A percentile compares a stretch with the other conserved stretches of the same genome.
phyloP scores from a whole-genome alignment of 2,888 invertebrate genomes.

The Oligia latruncula region DNA sequence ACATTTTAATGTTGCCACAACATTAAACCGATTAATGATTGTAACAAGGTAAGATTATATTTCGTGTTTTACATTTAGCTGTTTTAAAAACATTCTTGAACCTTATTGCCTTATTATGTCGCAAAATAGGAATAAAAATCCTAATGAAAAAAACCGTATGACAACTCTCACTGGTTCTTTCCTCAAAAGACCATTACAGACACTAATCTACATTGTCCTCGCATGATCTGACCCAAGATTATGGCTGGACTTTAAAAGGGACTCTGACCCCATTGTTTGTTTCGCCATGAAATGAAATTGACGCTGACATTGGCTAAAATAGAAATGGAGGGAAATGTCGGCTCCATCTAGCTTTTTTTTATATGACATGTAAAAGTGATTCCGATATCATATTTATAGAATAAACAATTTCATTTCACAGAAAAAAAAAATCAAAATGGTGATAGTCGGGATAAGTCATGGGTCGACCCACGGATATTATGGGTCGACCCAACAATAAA shows the following conservation, averaged over 20 bases:
- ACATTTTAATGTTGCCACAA: background rate
- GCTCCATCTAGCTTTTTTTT: background rate
- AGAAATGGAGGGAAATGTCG: background rate
- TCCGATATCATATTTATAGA: background rate
- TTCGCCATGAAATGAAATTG: background rate
- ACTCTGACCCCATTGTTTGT: background rate
- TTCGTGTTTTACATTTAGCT: too few relatives aligned
- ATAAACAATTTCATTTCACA: background rate
- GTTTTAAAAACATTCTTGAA: too few relatives aligned
- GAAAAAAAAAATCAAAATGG: background rate
- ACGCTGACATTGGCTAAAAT: background rate
- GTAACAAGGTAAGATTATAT: too few relatives aligned
- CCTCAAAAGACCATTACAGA: background rate
- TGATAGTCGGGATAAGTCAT: background rate
- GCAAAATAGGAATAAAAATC: background rate
- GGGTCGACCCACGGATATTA: too few relatives aligned
- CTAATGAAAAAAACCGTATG: background rate
- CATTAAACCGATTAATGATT: background rate
- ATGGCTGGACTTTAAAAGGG: background rate
- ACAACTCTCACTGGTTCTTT: background rate
- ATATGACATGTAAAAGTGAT: background rate
- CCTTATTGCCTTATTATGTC: background rate
- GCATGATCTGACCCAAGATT: background rate
- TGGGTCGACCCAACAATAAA: background rate
- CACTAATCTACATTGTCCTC: background rate